phyloP scores from a whole-genome alignment of 2,797 vertebrate genomes.

The Phylloscopus collybita region DNA sequence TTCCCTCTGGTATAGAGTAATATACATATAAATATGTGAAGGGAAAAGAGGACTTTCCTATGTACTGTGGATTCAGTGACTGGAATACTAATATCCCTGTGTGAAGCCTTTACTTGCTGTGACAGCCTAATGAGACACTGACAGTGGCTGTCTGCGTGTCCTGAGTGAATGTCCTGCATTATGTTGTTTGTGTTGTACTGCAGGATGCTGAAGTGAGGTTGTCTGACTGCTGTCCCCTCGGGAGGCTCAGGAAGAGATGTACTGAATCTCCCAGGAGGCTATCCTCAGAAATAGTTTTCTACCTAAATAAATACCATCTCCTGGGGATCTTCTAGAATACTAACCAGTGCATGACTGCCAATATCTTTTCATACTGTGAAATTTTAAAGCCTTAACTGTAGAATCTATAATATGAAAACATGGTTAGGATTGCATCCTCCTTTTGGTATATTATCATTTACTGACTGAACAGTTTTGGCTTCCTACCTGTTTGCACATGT shows the following conservation, averaged over 20 bases:
- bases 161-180: slow-evolving; percentile 48
- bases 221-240: slow-evolving; percentile 48
- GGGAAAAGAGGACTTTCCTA: not conserved
- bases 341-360: not conserved
- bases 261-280: slow-evolving; percentile 29
- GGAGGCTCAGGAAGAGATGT: slow-evolving; percentile 46
- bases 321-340: not conserved
- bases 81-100: slow-evolving; percentile 11
- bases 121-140: slow-evolving; percentile 36
- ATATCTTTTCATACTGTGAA: not conserved
- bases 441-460: not conserved
- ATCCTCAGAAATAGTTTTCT: slow-evolving; percentile 18
- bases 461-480: not conserved
- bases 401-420: not conserved
- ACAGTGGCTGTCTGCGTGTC: slow-evolving; percentile 9
- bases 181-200: slow-evolving; percentile 53
- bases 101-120: not conserved
- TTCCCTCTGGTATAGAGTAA: not conserved
- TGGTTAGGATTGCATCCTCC: not conserved
- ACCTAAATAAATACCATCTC: slow-evolving; percentile 16
- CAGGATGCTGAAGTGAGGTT: slow-evolving; percentile 40
- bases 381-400: not conserved
- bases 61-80: not conserved
- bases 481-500: not conserved
- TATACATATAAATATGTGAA: not conserved